Base-by-base conservation (phyloP, 2,888 invertebrate genomes). In the Branchipolynoe longqiensis region DNA sequence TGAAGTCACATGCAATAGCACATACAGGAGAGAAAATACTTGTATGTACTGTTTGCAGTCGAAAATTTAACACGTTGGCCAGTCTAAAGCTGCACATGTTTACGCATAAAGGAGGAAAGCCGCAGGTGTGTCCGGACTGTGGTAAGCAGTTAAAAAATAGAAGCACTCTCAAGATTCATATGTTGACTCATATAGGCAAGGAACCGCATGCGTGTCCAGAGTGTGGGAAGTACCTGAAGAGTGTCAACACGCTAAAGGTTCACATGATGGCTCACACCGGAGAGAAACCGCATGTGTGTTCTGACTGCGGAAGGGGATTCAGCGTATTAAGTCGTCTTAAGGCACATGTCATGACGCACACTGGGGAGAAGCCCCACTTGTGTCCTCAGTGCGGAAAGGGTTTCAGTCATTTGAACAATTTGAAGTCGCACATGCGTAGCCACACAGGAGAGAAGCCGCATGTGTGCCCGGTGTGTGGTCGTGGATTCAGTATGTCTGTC, bases 51-150 rank as follows among this genome's bases (percentile, higher is more conserved):
- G 18, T 4, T 1, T 74, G 74, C 38, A 40, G 74, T 3, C 33
- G 4, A 18, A n/a, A 22, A 40, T 74, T 6, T 41, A 40, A 8
- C 22, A 25, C 33, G 22, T 2, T 25, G 22, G 3, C 36, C 2
- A 8, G 2, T 1, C 41, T 74, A 2, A 74, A 33, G 22, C 1
- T 1, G 18, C 74, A 74, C 41, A 74, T n/a, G 25, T 2, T 1
- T 18, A 64, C 40, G 2, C 83, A 83, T 38, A 64, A 36, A 8
- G 83, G 64, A 22, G 69, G 64, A 33, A 83, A 83, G 28, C 62
- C 62, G 1, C 38, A 41, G 40, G 41, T 31, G 31, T 83, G 83
- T 41, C 6, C 12, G 1, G 90, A 89, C 69, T 90, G 82, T 82
- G 58, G 58, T 25, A 82, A 58, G 38, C 33, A 1, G 1, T 82